Evolutionary conservation across 92 coral and sea anemone genomes (phyloP).

Genomic region (Zoanthus sansibaricus): DNA sequence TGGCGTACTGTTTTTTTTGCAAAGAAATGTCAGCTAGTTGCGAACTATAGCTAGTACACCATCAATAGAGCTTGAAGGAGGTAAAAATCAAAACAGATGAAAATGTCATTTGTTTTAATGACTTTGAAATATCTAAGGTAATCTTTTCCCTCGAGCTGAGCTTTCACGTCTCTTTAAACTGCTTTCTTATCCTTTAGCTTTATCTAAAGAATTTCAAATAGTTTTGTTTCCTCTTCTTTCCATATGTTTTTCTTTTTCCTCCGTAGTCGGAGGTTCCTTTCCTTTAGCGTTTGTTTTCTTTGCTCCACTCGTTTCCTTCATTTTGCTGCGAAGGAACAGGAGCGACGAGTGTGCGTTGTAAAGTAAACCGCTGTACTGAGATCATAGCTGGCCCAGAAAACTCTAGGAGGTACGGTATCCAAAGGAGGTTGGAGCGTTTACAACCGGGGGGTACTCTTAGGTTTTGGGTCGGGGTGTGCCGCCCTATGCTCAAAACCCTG

Average conservation of each 20-base stretch:
- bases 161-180: not conserved
- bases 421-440: too few species aligned
- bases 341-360: too few species aligned
- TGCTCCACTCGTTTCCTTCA: too few species aligned
- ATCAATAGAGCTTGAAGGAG: constrained; percentile 25
- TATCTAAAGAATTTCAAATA: not conserved
- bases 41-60: constrained; percentile 15
- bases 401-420: too few species aligned
- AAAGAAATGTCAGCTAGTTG: constrained; percentile 8
- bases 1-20: constrained; percentile 24
- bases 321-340: too few species aligned
- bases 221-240: not conserved
- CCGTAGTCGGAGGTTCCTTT: not conserved
- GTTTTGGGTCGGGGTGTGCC: too few species aligned
- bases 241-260: not conserved
- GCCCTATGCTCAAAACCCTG: too few species aligned
- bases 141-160: too few species aligned
- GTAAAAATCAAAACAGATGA: constrained; percentile 25
- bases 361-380: too few species aligned
- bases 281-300: not conserved
- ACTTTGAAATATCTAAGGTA: too few species aligned
- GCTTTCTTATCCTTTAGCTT: not conserved
- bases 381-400: too few species aligned
- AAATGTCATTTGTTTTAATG: constrained; percentile 9
- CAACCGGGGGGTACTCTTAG: too few species aligned